Evolutionary conservation across 2,797 vertebrate species (phyloP).

Genomic region (Anomalospiza imberbis): DNA sequence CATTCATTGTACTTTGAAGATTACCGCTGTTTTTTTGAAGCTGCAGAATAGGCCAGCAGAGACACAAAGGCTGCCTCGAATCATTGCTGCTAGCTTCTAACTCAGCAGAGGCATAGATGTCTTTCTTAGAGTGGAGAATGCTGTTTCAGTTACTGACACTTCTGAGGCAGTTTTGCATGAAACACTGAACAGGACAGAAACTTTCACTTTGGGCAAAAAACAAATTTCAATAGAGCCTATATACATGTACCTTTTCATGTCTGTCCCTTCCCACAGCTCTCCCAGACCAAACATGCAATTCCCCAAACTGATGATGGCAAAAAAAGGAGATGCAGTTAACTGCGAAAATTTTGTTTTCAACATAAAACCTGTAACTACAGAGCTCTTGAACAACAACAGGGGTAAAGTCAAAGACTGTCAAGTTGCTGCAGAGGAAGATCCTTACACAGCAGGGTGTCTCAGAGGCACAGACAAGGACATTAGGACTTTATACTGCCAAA

Average conservation of each 20-base stretch:
- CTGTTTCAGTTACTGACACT: slow-evolving; percentile 8
- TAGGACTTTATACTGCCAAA: background rate
- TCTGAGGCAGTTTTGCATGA: background rate
- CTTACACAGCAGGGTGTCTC: background rate
- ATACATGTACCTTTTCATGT: background rate
- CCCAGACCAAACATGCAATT: background rate
- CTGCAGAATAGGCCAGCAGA: background rate
- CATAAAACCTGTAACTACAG: background rate
- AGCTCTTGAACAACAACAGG: background rate
- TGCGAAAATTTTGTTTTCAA: background rate
- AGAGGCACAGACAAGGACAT: background rate
- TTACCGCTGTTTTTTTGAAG: background rate
- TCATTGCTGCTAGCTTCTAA: slow-evolving; percentile 10
- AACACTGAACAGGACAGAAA: background rate
- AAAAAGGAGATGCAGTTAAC: background rate
- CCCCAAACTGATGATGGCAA: background rate
- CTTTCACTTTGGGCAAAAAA: slow-evolving; percentile 57
- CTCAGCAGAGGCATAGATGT: background rate
- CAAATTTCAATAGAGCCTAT: background rate
- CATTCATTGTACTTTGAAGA: background rate
- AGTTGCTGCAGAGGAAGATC: background rate
- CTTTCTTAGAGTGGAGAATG: background rate
- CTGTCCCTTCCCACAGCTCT: background rate
- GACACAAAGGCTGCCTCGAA: background rate
- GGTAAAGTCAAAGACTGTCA: background rate